These are phyloP conservation scores for Lasioglossum lativentre DNA, from an alignment of 2,888 invertebrate species.

Conservation along the genomic window DNA sequence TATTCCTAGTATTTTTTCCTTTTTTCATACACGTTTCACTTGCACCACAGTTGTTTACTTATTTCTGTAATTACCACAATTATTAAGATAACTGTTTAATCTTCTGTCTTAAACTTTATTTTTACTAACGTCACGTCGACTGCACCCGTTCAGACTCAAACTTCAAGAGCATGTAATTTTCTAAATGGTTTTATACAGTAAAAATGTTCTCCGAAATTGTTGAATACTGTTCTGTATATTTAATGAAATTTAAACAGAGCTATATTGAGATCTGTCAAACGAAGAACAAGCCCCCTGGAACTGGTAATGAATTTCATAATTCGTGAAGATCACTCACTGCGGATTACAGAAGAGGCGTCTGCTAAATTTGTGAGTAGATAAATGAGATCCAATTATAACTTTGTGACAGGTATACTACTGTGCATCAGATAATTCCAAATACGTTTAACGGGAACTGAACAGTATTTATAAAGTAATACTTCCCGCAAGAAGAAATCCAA, in stretches of 20 bases:
- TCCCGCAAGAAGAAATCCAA: neutral
- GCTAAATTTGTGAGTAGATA: neutral
- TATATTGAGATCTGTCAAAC: neutral
- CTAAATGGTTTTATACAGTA: too few relatives aligned
- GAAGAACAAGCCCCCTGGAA: neutral
- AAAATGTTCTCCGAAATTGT: too few relatives aligned
- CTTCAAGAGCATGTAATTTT: too few relatives aligned
- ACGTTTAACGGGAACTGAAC: neutral
- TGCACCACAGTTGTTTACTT: too few relatives aligned
- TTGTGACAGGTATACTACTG: neutral
- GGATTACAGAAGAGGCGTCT: neutral
- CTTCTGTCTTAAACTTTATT: too few relatives aligned
- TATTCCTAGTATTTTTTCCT: too few relatives aligned
- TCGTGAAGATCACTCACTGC: neutral
- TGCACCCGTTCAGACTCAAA: too few relatives aligned
- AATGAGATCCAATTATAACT: constrained; percentile 6
- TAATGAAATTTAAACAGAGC: neutral
- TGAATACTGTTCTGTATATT: neutral
- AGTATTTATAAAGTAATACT: neutral
- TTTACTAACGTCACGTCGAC: too few relatives aligned
- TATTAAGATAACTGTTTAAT: too few relatives aligned
- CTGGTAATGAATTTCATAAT: neutral
- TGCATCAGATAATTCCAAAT: neutral
- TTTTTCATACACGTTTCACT: too few relatives aligned
- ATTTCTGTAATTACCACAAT: too few relatives aligned